These are phyloP conservation scores for Panurus biarmicus DNA, from an alignment of 2,113 vertebrate genomes.

Conservation along the genomic window DNA sequence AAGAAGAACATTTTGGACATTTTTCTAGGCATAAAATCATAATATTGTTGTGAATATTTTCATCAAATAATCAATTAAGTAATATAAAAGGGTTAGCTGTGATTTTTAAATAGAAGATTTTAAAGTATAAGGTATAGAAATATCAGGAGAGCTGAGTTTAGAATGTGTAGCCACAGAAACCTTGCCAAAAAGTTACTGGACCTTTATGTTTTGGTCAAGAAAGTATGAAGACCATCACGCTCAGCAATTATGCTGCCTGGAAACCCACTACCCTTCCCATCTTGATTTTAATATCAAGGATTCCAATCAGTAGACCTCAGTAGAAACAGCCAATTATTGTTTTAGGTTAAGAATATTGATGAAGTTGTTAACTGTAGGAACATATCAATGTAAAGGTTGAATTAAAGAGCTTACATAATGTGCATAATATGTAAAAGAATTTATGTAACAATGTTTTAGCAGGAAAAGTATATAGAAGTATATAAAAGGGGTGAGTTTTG, in stretches of 20 bases:
- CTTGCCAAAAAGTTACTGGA: not conserved
- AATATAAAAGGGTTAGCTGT: not conserved
- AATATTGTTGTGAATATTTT: not conserved
- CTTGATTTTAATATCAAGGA: not conserved
- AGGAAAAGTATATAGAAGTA: not conserved
- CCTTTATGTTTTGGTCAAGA: not conserved
- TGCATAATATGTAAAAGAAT: not conserved
- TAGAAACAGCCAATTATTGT: not conserved
- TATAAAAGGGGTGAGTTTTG: not conserved
- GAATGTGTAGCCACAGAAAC: not conserved
- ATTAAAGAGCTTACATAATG: not conserved
- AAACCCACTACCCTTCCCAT: not conserved
- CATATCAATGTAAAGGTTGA: not conserved
- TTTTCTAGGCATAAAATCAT: not conserved
- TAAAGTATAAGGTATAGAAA: not conserved
- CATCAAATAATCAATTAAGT: not conserved
- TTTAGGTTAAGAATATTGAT: not conserved
- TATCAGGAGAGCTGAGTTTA: not conserved
- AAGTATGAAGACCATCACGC: not conserved
- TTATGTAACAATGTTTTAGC: not conserved
- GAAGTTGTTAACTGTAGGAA: not conserved
- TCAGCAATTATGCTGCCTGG: not conserved
- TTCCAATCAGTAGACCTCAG: not conserved
- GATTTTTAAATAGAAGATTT: not conserved
- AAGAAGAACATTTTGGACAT: not conserved